Percentiles rank a stretch among this genome's conserved stretches.
phyloP scores from a whole-genome alignment of 2,113 vertebrate genomes.

The Elgaria multicarinata region DNA sequence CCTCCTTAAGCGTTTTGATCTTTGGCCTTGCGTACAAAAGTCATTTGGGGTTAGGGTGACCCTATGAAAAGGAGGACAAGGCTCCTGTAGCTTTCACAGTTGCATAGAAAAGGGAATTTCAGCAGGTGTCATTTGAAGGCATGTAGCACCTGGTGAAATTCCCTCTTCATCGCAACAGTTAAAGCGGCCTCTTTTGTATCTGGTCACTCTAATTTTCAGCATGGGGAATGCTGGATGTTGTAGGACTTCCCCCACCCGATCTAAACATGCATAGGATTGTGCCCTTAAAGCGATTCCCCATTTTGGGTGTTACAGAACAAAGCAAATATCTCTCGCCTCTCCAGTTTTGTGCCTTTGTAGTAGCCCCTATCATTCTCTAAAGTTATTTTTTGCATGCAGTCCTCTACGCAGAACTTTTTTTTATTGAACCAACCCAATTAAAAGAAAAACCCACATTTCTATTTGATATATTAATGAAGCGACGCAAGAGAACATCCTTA shows the following conservation, averaged over 20 bases:
- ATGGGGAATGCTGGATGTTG: no score
- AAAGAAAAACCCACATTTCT: constrained; percentile 33
- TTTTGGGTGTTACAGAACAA: constrained; percentile 3
- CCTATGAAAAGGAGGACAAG: no score
- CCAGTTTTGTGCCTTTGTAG: neutral
- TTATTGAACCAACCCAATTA: constrained; percentile 20
- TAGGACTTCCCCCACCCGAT: no score
- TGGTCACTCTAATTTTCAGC: no score
- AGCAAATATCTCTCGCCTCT: neutral
- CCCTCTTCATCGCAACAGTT: no score
- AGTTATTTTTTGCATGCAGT: constrained; percentile 33
- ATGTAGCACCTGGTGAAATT: no score
- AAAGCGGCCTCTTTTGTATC: no score
- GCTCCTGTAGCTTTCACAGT: no score
- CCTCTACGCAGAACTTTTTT: constrained; percentile 22
- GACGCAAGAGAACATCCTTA: neutral
- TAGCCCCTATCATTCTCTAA: constrained; percentile 16
- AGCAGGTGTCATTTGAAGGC: no score
- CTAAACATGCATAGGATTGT: no score
- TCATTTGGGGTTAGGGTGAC: constrained; percentile 20
- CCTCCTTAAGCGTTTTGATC: constrained; percentile 41
- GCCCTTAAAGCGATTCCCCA: constrained; percentile 16
- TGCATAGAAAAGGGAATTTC: no score
- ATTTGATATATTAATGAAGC: constrained; percentile 57
- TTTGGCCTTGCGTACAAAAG: constrained; percentile 36